A percentile compares a stretch with the other conserved stretches of the same genome.
phyloP scores from a whole-genome alignment of 2,113 vertebrate species.

The Cyprinodon brontotheroides region DNA sequence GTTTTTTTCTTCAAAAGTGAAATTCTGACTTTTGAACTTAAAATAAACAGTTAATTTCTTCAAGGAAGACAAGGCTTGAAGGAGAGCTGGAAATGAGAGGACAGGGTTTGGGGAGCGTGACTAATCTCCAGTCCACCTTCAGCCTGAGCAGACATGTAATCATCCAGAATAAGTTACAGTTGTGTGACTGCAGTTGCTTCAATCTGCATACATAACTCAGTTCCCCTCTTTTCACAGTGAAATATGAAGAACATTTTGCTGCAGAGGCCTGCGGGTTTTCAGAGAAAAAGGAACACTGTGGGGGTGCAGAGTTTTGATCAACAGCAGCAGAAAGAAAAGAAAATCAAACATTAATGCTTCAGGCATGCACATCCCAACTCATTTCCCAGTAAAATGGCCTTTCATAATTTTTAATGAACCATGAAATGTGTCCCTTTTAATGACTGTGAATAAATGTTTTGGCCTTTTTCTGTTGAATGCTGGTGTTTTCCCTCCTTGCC shows the following conservation, averaged over 20 bases:
- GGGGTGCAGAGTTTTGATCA: neutral
- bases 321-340: neutral
- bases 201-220: neutral
- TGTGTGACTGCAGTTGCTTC: neutral
- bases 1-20: neutral
- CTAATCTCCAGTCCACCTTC: neutral
- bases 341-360: neutral
- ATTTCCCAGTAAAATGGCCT: conserved; percentile 13
- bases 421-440: conserved; percentile 10
- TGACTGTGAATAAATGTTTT: neutral
- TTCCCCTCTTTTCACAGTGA: too few relatives aligned
- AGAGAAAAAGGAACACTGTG: too few relatives aligned
- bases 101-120: neutral
- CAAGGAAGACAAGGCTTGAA: accelerated
- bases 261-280: too few relatives aligned
- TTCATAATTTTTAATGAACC: conserved; percentile 18
- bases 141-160: neutral
- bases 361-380: neutral
- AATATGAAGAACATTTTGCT: too few relatives aligned
- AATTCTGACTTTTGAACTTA: neutral
- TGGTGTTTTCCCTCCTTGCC: neutral
- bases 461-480: neutral
- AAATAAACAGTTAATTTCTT: neutral
- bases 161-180: neutral
- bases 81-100: neutral